Evolutionary conservation across 2,888 invertebrate species (phyloP), one percentile per base, ranked within the genome.

Genomic region (Anarsia innoxiella): DNA sequence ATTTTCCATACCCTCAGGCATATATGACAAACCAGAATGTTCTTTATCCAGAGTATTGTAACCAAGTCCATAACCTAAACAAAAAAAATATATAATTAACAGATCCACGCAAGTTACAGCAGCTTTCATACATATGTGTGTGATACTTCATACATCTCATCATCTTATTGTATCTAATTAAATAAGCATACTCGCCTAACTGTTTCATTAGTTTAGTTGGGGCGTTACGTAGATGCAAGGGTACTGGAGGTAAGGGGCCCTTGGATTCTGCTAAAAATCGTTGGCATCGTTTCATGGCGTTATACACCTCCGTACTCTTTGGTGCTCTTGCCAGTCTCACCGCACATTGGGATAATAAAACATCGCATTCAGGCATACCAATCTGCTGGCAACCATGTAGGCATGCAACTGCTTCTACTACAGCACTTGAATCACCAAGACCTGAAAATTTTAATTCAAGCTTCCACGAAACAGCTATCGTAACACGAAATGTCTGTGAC

Each of bases 331-430:
- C 92, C 31, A 94, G 75, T 59, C 94, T 89, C 33, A 91, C 90
- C 2, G 90, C 91, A 59, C 92, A 92, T 59, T 94, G 93, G 9
- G 91, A 92, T 14, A 95, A 68, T 35, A 93, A 71, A 8, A 93
- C 90, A 63, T 93, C 91, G 55, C 91, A 90, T 57, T 94, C 94
- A 0, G 94, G 94, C 92, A 91, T 91, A 5, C 94, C 94, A 25
- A 94, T 76, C 43, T 91, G 83, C 63, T 93, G 92, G 56, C 93
- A 93, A 1, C 91, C 93, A 51, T 93, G 91, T 80, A 92, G 88
- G 23, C 93, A 90, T 3, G 92, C 86, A 2, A 93, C 89, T 0
- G 94, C 91, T 51, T 91, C 79, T 19, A 85, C 86, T 27, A 92
- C 47, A 0, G 91, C 91, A 45, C 70, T 82, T 0, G 88, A 88